Base-by-base conservation (phyloP, 2,888 invertebrate genomes). In the Ectobius pallidus region DNA sequence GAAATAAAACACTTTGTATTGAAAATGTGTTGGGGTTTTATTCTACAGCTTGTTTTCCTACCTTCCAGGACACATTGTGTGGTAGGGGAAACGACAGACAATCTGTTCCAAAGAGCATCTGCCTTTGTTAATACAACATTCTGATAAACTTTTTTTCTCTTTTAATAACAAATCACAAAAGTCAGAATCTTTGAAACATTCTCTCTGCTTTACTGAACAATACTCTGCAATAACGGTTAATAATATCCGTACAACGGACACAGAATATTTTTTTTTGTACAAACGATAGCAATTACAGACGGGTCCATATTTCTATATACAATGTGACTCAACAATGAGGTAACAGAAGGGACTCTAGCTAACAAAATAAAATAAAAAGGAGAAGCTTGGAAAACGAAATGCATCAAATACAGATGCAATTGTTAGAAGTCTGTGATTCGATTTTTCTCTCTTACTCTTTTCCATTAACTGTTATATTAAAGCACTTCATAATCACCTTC, bases 211-310 rank as follows among this genome's bases (percentile, higher is more conserved):
- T 11, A n/a, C 49, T 34, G 39, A 69, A 69, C 39, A 58, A 32
- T 25, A 65, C 39, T 39, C 63, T 63, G 63, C 25, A 2, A 42
- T 63, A 73, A 74, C 44, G 69, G 72, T 74, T 58, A 67, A 72
- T 63, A 27, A 69, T 65, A 65, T 74, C 72, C 72, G 65, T 70
- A 74, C 71, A 71, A 72, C 69, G 74, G 74, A 74, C 63, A 72
- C 67, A 65, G 55, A 58, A 65, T 18, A 32, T 30, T 44, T 69
- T 63, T 71, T 55, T 75, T 73, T 75, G 72, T 75, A 75, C 75
- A 75, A 73, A 73, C 73, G 69, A 73, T 70, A 72, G 73, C 72
- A 72, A 70, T 72, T 73, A 73, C 75, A 75, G 73, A 73, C 55
- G 67, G 72, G 70, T 75, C 70, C 72, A 74, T 73, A 75, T 72